phyloP scores from a whole-genome alignment of 2,797 vertebrate genomes.

The Pangasius sanitwongsei region DNA sequence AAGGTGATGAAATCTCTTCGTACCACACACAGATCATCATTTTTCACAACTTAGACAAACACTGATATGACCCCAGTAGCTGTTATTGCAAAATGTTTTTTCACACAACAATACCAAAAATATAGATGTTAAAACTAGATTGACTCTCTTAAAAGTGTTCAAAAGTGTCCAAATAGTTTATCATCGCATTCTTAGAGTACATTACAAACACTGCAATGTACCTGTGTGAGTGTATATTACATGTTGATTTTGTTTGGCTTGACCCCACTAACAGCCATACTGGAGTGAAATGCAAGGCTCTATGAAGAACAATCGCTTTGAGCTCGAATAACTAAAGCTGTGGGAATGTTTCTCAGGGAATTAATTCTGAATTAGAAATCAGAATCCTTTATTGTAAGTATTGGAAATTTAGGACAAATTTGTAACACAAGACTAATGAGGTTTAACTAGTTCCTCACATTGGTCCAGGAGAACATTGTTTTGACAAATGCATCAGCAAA shows the following conservation, averaged over 20 bases:
- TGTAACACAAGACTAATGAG: conserved; percentile 7
- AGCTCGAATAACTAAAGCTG: not conserved
- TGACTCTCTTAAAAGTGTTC: conserved; percentile 60
- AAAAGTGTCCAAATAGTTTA: conserved; percentile 58
- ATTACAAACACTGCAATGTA: conserved; percentile 45
- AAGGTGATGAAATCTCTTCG: conserved; percentile 45
- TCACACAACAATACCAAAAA: conserved; percentile 64
- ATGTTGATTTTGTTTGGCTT: conserved; percentile 54
- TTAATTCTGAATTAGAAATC: not conserved
- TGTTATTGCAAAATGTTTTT: conserved; percentile 79
- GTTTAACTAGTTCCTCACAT: not conserved
- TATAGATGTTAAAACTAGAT: conserved; percentile 68
- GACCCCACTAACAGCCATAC: conserved; percentile 58
- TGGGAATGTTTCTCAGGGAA: not conserved
- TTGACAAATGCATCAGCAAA: not conserved
- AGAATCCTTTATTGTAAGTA: not conserved
- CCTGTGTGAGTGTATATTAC: conserved; percentile 50
- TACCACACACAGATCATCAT: conserved; percentile 40
- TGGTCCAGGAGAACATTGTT: not conserved
- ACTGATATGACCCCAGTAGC: conserved; percentile 66
- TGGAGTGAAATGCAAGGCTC: conserved; percentile 56
- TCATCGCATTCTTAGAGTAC: conserved; percentile 53
- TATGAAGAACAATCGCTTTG: conserved; percentile 2
- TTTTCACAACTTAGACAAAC: conserved; percentile 57
- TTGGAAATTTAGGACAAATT: not conserved